Evolutionary conservation across 2,888 invertebrate species (phyloP).

Genomic region (Lycia hirtaria): DNA sequence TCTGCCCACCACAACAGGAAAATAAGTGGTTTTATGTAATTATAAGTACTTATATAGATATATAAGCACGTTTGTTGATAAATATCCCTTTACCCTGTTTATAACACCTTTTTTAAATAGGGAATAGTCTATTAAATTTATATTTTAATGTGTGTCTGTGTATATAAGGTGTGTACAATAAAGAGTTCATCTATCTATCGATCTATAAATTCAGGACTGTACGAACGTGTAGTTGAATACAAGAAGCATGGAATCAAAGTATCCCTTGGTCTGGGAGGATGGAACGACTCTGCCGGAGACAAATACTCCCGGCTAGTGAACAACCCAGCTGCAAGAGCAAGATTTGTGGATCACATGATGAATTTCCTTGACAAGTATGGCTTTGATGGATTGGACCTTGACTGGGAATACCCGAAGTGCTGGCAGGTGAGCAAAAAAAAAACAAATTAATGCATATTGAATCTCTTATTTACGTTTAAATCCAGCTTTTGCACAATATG

Average conservation of each 20-base stretch:
- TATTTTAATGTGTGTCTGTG: too few relatives aligned
- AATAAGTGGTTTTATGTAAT: too few relatives aligned
- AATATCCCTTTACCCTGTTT: too few relatives aligned
- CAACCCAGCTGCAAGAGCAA: slow-evolving; percentile 88
- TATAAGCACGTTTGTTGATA: too few relatives aligned
- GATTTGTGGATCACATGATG: slow-evolving; percentile 91
- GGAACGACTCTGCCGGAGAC: slow-evolving; percentile 97
- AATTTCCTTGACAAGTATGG: slow-evolving; percentile 91
- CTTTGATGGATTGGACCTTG: slow-evolving; percentile 97
- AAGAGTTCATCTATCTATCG: too few relatives aligned
- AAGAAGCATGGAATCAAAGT: slow-evolving; percentile 94
- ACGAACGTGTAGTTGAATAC: slow-evolving; percentile 92
- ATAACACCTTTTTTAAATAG: too few relatives aligned
- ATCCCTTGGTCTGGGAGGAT: slow-evolving; percentile 95
- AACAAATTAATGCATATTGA: not conserved
- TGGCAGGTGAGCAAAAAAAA: slow-evolving; percentile 86
- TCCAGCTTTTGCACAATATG: too few relatives aligned
- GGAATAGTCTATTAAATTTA: too few relatives aligned
- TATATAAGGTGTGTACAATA: too few relatives aligned
- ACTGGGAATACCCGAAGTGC: slow-evolving; percentile 97
- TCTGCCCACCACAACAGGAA: too few relatives aligned
- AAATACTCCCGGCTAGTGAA: slow-evolving; percentile 95
- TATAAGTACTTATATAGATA: too few relatives aligned
- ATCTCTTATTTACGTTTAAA: not conserved
- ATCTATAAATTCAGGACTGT: slow-evolving; percentile 89